Evolutionary conservation across 2,797 vertebrate genomes (phyloP).

Genomic region (Knipowitschia caucasica): DNA sequence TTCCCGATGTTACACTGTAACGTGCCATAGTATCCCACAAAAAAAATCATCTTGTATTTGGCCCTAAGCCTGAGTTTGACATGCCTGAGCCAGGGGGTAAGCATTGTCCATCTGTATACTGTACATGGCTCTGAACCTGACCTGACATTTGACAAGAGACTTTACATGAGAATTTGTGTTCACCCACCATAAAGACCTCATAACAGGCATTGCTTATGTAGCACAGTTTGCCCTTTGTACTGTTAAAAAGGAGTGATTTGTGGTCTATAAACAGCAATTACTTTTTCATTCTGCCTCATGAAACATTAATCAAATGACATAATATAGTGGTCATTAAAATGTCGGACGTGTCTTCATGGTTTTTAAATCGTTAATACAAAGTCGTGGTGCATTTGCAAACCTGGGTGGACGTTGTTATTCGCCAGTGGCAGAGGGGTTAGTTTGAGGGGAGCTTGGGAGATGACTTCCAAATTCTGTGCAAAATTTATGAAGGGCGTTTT

Average conservation of each 20-base stretch:
- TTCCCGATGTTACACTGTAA: too few relatives aligned
- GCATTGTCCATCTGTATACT: too few relatives aligned
- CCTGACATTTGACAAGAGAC: conserved; percentile 1
- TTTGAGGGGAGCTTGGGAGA: conserved; percentile 20
- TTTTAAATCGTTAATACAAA: conserved; percentile 25
- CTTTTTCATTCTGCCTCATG: conserved; percentile 13
- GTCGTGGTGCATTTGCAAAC: conserved; percentile 6
- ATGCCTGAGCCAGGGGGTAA: too few relatives aligned
- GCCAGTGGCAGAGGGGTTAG: conserved; percentile 29
- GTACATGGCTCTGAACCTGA: too few relatives aligned
- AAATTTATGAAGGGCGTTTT: conserved; percentile 43
- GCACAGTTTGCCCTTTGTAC: conserved; percentile 3
- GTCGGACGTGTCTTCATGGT: neutral
- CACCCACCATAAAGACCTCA: neutral
- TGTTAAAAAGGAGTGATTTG: conserved; percentile 23
- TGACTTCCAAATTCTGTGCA: conserved; percentile 29
- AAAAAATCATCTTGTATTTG: too few relatives aligned
- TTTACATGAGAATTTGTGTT: neutral
- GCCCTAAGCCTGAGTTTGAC: too few relatives aligned
- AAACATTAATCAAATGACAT: conserved; percentile 22
- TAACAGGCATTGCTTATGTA: conserved; percentile 3
- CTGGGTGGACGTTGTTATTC: conserved; percentile 30
- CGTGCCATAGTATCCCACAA: too few relatives aligned
- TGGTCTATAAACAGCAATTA: conserved; percentile 15
- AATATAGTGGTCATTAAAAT: conserved; percentile 11